Conservation (phyloP, 2,797 vertebrate species). For the Arremon brunneinucha region DNA sequence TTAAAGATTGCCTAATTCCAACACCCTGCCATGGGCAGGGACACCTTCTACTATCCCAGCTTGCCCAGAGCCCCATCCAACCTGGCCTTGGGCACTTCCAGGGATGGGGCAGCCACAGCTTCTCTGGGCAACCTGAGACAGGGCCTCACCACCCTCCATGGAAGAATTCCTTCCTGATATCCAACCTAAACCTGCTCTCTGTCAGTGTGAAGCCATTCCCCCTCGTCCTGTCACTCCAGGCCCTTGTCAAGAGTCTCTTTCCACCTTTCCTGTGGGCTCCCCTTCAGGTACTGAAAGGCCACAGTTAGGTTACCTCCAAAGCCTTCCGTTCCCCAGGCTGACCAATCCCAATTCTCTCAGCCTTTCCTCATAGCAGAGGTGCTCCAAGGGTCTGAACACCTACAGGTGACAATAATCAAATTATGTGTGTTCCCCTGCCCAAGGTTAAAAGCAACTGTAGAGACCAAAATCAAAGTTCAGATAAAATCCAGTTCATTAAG, state of each 20-base stretch:
- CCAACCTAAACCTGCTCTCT: rapidly evolving
- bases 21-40: rapidly evolving
- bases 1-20: background rate
- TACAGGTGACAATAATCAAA: background rate
- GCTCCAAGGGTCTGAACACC: background rate
- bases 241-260: background rate
- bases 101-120: background rate
- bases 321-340: background rate
- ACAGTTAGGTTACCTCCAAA: background rate
- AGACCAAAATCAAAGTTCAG: background rate
- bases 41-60: background rate
- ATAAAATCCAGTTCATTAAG: background rate
- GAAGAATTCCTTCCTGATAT: rapidly evolving
- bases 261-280: background rate
- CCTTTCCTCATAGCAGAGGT: background rate
- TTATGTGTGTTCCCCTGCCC: rapidly evolving
- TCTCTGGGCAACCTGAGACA: background rate
- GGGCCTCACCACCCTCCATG: background rate
- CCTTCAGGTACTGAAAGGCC: background rate
- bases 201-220: rapidly evolving
- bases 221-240: background rate
- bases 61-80: background rate
- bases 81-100: rapidly evolving
- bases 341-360: background rate
- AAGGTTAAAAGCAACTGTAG: background rate